Conservation (phyloP, 1,140 invertebrate species). For the Procambarus clarkii region DNA sequence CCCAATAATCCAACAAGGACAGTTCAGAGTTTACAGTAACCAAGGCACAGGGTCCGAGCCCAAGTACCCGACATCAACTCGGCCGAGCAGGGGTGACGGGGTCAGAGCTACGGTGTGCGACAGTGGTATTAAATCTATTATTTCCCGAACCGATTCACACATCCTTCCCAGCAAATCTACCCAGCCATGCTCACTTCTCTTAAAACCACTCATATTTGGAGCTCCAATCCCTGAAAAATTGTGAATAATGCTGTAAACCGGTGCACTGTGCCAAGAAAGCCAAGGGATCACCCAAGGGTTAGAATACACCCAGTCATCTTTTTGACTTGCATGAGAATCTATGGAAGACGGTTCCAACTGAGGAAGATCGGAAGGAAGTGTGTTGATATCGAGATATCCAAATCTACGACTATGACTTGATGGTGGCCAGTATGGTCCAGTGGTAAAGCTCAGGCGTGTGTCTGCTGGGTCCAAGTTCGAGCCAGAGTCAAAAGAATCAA, state of each 20-base stretch:
- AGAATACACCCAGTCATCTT: conserved; percentile 55
- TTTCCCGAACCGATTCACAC: conserved; percentile 1
- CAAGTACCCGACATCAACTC: conserved; percentile 27
- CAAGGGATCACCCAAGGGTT: conserved; percentile 56
- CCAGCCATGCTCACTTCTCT: conserved; percentile 33
- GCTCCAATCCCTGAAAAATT: conserved; percentile 63
- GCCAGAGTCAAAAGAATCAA: neutral
- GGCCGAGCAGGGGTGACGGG: conserved; percentile 28
- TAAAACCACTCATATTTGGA: conserved; percentile 39
- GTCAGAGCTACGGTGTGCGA: neutral
- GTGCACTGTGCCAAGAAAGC: conserved; percentile 47
- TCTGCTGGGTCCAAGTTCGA: conserved; percentile 39
- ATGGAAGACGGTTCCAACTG: neutral
- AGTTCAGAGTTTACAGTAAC: neutral
- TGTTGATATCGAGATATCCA: conserved; percentile 4
- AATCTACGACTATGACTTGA: conserved; percentile 28
- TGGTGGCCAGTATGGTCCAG: conserved; percentile 52
- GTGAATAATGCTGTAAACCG: conserved; percentile 42
- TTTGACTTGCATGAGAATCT: conserved; percentile 19
- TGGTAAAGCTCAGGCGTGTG: conserved; percentile 53
- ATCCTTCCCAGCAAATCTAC: conserved; percentile 34
- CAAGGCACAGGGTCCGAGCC: conserved; percentile 47
- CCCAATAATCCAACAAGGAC: conserved; percentile 20
- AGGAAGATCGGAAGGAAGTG: neutral
- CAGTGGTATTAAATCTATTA: neutral